Evolutionary conservation across 2,113 vertebrate genomes (phyloP), one percentile per base, ranked within the genome.

Genomic region (Aramus guarauna): DNA sequence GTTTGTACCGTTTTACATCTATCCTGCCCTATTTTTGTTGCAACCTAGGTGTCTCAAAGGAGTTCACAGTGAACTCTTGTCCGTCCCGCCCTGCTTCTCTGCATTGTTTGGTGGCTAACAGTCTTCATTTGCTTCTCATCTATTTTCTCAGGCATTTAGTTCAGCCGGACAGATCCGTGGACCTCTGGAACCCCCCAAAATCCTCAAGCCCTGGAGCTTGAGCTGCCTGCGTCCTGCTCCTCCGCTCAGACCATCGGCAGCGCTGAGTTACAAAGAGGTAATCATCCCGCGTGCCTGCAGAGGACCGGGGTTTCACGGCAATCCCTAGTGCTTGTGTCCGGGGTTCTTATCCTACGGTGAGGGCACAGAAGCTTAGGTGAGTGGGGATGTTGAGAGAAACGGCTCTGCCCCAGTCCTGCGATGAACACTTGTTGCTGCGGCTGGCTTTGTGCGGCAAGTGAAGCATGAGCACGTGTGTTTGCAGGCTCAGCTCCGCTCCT

Each of bases 191-290:
- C 99, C 99, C 34, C 99, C 99, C 52, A 99, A 99, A 96, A 98
- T 98, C 95, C 98, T 98, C 97, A 99, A 99, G 95, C 99, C 99
- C 8, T 99, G 99, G 99, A 99, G 99, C 82, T 97, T 99, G 95
- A 99, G 99, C 98, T 99, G 99, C 95, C 98, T 99, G 63, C 98
- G 99, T 74, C 99, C 99, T 0, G 99, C 99, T 22, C 99, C 99
- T 50, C 99, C 99, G 3, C 99, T 99, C 95, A 99, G 99, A 91
- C 99, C 99, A 3, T 99, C 99, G 0, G 99, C 99, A 30, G 99
- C 99, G 0, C 98, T 99, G 96, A 98, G 99, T 94, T 99, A 99
- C 98, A 99, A 99, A 98, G 99, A 99, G 99, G 99, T 99, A 99
- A 97, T 83, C 47, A 78, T 92, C 86, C 32, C 50, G 11, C 12